Conservation (phyloP, 2,888 invertebrate genomes). For the Drosophila melanosoma region DNA sequence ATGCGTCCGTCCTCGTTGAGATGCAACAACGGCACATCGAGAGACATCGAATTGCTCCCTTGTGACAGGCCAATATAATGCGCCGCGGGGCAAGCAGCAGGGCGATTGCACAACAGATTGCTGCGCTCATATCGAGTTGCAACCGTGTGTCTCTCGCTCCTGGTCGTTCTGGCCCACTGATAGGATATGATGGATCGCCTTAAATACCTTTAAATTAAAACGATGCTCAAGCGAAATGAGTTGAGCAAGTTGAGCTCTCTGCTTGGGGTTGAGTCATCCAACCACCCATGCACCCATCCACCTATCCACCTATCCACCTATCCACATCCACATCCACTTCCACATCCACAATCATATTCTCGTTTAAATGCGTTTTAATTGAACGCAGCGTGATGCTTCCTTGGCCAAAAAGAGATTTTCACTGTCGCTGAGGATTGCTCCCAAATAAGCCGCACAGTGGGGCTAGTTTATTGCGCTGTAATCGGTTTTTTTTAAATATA, state of each 20-base stretch:
- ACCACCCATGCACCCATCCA: not conserved
- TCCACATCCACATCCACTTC: slow-evolving; percentile 4
- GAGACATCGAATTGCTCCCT: slow-evolving; percentile 85
- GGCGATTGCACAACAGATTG: slow-evolving; percentile 83
- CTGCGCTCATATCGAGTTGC: slow-evolving; percentile 84
- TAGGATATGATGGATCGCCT: slow-evolving; percentile 83
- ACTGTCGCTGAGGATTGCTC: not conserved
- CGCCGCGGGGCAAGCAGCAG: slow-evolving; percentile 80
- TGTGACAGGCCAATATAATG: slow-evolving; percentile 85
- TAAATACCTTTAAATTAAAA: slow-evolving; percentile 85
- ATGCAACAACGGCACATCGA: slow-evolving; percentile 53
- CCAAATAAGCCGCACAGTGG: not conserved
- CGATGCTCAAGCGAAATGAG: slow-evolving; percentile 73
- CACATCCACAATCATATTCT: slow-evolving; percentile 8
- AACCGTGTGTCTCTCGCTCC: slow-evolving; percentile 45
- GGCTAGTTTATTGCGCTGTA: not conserved
- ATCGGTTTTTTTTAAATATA: not conserved
- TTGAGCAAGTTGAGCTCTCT: slow-evolving; percentile 40
- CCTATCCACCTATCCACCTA: not conserved
- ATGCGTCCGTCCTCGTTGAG: slow-evolving; percentile 55
- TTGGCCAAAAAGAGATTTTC: slow-evolving; percentile 18
- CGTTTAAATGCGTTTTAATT: slow-evolving; percentile 82
- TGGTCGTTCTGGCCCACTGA: slow-evolving; percentile 53
- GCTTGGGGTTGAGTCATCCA: slow-evolving; percentile 29
- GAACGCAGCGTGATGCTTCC: slow-evolving; percentile 64